Conservation (phyloP, 2,888 invertebrate genomes). For the Timema podura region DNA sequence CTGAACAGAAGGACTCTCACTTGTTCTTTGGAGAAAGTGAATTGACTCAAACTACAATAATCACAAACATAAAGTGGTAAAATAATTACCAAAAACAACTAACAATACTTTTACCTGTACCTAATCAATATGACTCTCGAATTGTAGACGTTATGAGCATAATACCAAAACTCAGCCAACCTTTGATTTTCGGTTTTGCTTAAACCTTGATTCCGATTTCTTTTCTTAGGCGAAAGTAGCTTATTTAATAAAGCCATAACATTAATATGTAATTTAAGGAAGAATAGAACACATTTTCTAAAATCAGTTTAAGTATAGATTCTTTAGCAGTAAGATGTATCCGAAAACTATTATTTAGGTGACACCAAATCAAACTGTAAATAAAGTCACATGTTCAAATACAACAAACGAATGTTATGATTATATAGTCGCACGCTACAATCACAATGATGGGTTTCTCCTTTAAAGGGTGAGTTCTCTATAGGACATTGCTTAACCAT, state of each 20-base stretch:
- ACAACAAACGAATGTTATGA: conserved; percentile 32
- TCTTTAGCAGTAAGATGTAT: too few species aligned
- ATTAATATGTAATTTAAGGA: neutral
- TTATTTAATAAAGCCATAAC: conserved; percentile 71
- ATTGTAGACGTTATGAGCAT: neutral
- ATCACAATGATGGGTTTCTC: too few species aligned
- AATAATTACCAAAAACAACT: too few species aligned
- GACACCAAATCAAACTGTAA: conserved; percentile 25
- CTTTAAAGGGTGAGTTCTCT: too few species aligned
- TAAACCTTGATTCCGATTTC: conserved; percentile 41
- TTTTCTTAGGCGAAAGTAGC: conserved; percentile 61
- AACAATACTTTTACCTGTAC: neutral
- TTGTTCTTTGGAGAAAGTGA: conserved; percentile 59
- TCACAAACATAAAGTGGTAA: neutral
- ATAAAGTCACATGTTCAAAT: conserved; percentile 30
- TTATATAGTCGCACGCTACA: conserved; percentile 29
- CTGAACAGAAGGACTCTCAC: conserved; percentile 78
- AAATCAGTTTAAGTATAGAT: too few species aligned
- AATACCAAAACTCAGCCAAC: conserved; percentile 21
- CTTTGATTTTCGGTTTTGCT: conserved; percentile 30
- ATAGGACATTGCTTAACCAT: too few species aligned
- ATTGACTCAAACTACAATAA: conserved; percentile 50
- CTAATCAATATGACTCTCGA: neutral
- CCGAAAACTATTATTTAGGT: too few species aligned
- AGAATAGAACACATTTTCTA: too few species aligned